Conservation (phyloP, 2,113 vertebrate species). For the Erythrolamprus reginae region DNA sequence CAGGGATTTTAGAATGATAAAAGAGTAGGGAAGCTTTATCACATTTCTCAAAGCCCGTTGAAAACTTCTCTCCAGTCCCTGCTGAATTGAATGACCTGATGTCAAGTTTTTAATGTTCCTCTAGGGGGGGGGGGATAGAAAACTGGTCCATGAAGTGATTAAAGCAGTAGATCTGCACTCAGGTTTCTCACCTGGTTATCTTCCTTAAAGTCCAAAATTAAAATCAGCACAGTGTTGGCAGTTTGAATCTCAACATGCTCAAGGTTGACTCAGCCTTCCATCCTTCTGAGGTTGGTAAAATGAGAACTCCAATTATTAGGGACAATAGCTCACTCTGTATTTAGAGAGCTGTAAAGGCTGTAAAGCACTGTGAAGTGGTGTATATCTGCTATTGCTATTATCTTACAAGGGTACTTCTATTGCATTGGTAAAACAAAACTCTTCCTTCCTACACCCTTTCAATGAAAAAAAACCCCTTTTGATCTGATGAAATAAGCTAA, state of each 20-base stretch:
- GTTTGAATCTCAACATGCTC: too few relatives aligned
- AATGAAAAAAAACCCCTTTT: background rate
- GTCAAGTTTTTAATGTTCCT: background rate
- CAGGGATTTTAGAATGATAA: background rate
- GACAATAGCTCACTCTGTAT: too few relatives aligned
- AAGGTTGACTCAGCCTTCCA: too few relatives aligned
- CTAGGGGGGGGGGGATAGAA: background rate
- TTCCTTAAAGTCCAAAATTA: background rate
- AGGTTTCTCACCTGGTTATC: background rate
- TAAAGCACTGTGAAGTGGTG: too few relatives aligned
- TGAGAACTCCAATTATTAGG: too few relatives aligned
- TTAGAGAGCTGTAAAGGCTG: too few relatives aligned
- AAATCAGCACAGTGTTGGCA: background rate
- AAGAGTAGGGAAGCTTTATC: background rate
- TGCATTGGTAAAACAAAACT: background rate
- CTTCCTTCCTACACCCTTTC: background rate
- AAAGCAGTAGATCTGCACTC: background rate
- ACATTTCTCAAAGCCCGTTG: background rate
- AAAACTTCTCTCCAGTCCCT: background rate
- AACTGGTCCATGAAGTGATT: background rate
- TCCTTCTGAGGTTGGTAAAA: too few relatives aligned
- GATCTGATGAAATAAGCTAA: background rate
- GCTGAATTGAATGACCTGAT: background rate
- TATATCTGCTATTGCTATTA: background rate
- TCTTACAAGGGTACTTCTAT: background rate